phyloP scores from a whole-genome alignment of 1,140 invertebrate genomes.

The Forficula auricularia region DNA sequence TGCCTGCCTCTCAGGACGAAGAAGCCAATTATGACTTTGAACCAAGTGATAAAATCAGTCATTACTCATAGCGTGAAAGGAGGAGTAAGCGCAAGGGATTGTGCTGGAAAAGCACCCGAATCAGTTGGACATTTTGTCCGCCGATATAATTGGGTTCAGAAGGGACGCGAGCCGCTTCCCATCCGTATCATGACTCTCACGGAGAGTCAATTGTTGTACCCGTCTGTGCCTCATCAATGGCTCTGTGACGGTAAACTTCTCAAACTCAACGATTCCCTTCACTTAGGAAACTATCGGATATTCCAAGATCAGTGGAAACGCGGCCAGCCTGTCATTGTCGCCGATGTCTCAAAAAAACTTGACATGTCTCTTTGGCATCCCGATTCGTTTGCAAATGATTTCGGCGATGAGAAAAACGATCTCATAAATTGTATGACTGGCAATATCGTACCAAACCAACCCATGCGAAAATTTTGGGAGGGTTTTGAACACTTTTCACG shows the following conservation, averaged over 20 bases:
- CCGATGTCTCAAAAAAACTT: constrained; percentile 61
- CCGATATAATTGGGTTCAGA: constrained; percentile 36
- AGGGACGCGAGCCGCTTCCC: constrained; percentile 39
- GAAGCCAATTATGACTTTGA: too few relatives aligned
- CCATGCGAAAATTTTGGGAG: constrained; percentile 90
- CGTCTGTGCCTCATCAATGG: constrained; percentile 64
- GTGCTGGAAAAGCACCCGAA: constrained; percentile 30
- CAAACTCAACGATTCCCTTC: constrained; percentile 61
- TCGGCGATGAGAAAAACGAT: constrained; percentile 81
- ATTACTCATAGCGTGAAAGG: constrained; percentile 53
- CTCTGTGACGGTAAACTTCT: constrained; percentile 80
- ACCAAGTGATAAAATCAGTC: constrained; percentile 65
- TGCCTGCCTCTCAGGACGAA: too few relatives aligned
- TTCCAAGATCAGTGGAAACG: constrained; percentile 94
- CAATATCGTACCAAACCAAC: constrained; percentile 67
- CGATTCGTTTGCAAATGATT: constrained; percentile 73
- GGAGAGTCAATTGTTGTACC: constrained; percentile 60
- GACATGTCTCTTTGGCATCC: constrained; percentile 77
- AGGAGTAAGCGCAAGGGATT: constrained; percentile 18
- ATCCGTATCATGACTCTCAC: constrained; percentile 70
- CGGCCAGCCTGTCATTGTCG: constrained; percentile 87
- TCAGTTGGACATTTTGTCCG: constrained; percentile 58
- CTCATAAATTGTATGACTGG: constrained; percentile 82
- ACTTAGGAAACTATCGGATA: constrained; percentile 66
- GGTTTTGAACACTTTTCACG: constrained; percentile 77